Percentiles rank a stretch among this genome's conserved stretches.
Conservation (phyloP, 2,888 invertebrate genomes). For the Drosophila hawaiiensis region DNA sequence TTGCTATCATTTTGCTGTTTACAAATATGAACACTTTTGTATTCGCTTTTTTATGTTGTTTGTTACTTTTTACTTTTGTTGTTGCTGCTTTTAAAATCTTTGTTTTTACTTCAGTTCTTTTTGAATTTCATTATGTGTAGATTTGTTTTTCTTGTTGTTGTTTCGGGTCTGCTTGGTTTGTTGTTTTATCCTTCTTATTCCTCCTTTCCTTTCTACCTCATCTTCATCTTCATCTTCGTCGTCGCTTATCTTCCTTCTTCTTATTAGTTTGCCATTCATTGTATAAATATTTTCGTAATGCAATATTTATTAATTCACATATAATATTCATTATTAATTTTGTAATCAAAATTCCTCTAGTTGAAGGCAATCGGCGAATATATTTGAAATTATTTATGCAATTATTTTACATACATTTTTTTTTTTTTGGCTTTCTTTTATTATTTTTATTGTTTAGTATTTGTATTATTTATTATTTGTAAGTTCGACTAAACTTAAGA, state of each 20-base stretch:
- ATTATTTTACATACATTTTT: slow-evolving; percentile 79
- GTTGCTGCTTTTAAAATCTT: slow-evolving; percentile 82
- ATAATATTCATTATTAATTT: slow-evolving; percentile 75
- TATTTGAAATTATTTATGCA: slow-evolving; percentile 84
- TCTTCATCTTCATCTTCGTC: slow-evolving; percentile 15
- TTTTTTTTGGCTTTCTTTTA: neutral
- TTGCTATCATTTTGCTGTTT: slow-evolving; percentile 41
- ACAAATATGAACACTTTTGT: slow-evolving; percentile 60
- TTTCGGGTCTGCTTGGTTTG: slow-evolving; percentile 15
- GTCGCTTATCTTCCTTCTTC: slow-evolving; percentile 20
- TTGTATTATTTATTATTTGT: slow-evolving; percentile 27
- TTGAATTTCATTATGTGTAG: slow-evolving; percentile 74
- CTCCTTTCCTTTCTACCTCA: slow-evolving; percentile 10
- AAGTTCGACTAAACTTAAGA: slow-evolving; percentile 63
- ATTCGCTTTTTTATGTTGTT: slow-evolving; percentile 37
- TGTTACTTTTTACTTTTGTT: slow-evolving; percentile 53
- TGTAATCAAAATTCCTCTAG: slow-evolving; percentile 85
- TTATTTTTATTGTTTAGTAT: slow-evolving; percentile 15
- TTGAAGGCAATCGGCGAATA: slow-evolving; percentile 86
- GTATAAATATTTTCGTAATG: slow-evolving; percentile 55
- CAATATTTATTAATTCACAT: slow-evolving; percentile 60
- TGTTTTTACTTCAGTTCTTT: slow-evolving; percentile 83
- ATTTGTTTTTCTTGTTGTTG: slow-evolving; percentile 56
- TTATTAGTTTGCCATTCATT: slow-evolving; percentile 42
- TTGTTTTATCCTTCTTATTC: slow-evolving; percentile 27